Evolutionary conservation across 2,888 invertebrate genomes (phyloP), one percentile per base, ranked within the genome.

Genomic region (Cosmia pyralina): DNA sequence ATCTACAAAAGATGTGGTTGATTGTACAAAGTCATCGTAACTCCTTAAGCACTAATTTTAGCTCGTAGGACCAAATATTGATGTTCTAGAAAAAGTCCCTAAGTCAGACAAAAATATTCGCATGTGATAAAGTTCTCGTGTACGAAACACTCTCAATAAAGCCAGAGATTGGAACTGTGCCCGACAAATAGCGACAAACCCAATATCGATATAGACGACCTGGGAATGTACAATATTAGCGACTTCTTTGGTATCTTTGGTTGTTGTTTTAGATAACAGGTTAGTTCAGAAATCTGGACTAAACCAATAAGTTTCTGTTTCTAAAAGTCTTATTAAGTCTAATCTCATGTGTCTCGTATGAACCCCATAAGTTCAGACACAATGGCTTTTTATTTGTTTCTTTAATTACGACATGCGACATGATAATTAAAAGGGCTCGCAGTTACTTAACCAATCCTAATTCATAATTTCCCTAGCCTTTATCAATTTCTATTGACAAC

Each of bases 151-250:
- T 63, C 62, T 77, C 82, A 58, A 81, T 77, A 58, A 53, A 76
- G 58, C 57, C 62, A 15, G 62, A 77, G 82, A 76, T 82, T 81
- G 82, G 82, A 81, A 76, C 82, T 77, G 77, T 82, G 77, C 77
- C 77, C 82, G 68, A 77, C 82, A 81, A 81, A 77, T 81, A 81
- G 46, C 67, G 52, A 62, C 67, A 81, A 62, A 75, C 77, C 53
- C 82, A 77, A 77, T 77, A 77, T 53, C 77, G 57, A 52, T 81
- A 58, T 28, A 81, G 48, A 82, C 60, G 67, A 62, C 55, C 62
- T 66, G 77, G 57, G 50, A 81, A 81, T 75, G 28, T 81, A 75
- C 76, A 65, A 74, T 34, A 34, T 41, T 53, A 4, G 60, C 11
- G 50, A 22, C 52, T 76, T 66, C 46, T 62, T 50, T 59, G 13